A percentile compares a stretch with the other conserved stretches of the same genome.
phyloP scores from a whole-genome alignment of 2,888 invertebrate genomes.

The Pristionchus japonicus region DNA sequence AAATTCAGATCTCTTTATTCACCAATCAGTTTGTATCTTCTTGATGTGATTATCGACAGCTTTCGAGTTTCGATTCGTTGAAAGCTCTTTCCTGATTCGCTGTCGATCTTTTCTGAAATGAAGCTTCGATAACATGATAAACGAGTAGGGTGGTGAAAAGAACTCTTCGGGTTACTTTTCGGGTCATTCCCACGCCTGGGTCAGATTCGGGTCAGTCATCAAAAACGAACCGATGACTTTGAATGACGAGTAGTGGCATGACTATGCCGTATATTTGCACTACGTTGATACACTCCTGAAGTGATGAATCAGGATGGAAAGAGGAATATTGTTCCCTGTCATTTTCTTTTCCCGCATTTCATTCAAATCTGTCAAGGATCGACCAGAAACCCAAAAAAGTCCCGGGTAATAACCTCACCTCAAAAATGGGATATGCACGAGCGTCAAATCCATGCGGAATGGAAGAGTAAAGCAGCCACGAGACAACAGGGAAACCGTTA shows the following conservation, averaged over 20 bases:
- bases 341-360: no score
- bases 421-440: not conserved
- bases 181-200: no score
- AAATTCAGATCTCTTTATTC: not conserved
- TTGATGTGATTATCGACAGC: not conserved
- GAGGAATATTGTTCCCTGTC: no score
- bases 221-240: not conserved
- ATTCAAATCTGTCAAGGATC: no score
- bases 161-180: no score
- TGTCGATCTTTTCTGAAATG: not conserved
- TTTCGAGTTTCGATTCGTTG: not conserved
- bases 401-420: not conserved
- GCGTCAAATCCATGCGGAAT: not conserved
- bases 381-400: no score
- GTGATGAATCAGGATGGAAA: no score
- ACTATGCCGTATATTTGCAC: not conserved
- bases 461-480: not conserved
- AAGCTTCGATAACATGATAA: no score
- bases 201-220: no score
- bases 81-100: not conserved
- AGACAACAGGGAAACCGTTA: not conserved
- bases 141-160: no score
- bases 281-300: not conserved
- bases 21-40: not conserved
- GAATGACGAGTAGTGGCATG: not conserved